Evolutionary conservation across 2,113 vertebrate species (phyloP).

Genomic region (Peromyscus polionotus): DNA sequence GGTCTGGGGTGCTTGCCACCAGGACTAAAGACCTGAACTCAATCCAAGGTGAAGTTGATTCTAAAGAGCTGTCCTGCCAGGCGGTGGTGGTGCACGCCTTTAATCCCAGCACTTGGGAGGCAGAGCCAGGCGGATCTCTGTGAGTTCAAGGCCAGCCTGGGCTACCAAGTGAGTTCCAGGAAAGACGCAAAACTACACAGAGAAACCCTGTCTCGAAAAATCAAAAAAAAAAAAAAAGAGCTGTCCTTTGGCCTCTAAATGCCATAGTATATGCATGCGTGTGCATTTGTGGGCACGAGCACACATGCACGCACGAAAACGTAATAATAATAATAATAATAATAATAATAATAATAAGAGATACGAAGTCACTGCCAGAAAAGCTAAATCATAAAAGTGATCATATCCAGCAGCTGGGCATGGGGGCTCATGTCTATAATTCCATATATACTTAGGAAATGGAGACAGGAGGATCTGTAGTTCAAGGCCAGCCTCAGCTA

Average conservation of each 20-base stretch:
- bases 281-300: too few relatives aligned
- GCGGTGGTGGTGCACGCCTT: too few relatives aligned
- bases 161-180: too few relatives aligned
- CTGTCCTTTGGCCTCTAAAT: not conserved
- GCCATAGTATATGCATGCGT: not conserved
- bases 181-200: too few relatives aligned
- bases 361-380: conserved; percentile 45
- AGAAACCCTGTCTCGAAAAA: too few relatives aligned
- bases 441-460: not conserved
- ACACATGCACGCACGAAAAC: not conserved
- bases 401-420: too few relatives aligned
- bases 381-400: conserved; percentile 54
- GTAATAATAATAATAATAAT: not conserved
- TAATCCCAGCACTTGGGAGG: too few relatives aligned
- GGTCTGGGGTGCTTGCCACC: not conserved
- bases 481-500: not conserved
- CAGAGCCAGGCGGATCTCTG: too few relatives aligned
- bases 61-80: not conserved
- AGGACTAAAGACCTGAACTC: not conserved
- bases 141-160: too few relatives aligned
- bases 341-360: not conserved
- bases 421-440: not conserved
- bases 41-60: not conserved
- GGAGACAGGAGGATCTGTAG: not conserved
- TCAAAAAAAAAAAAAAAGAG: not conserved